A percentile compares a stretch with the other conserved stretches of the same genome.
These are phyloP conservation scores for Xanthorhoe spadicearia DNA, from an alignment of 2,888 invertebrate species.

Conservation along the genomic window DNA sequence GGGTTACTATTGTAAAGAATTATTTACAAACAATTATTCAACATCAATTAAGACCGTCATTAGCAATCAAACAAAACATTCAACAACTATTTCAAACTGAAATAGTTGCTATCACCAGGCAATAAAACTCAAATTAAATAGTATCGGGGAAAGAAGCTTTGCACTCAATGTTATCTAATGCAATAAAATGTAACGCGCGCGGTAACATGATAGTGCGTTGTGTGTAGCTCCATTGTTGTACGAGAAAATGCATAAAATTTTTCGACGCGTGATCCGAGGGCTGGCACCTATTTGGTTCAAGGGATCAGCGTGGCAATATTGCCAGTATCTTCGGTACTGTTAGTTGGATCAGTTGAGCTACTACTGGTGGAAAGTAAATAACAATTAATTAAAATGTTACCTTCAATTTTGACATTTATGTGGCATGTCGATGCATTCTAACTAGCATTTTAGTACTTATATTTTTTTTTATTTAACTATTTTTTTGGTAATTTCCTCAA, in stretches of 20 bases:
- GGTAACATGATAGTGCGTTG: conserved; percentile 68
- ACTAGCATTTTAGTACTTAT: too few relatives aligned
- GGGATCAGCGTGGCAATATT: too few relatives aligned
- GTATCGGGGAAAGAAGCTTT: conserved; percentile 49
- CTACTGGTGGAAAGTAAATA: too few relatives aligned
- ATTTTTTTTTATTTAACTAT: too few relatives aligned
- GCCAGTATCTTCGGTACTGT: not conserved
- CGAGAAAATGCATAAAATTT: conserved; percentile 30
- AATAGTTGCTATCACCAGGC: conserved; percentile 24
- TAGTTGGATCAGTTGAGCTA: too few relatives aligned
- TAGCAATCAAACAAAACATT: conserved; percentile 1
- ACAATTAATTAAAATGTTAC: too few relatives aligned
- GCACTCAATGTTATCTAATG: conserved; percentile 55
- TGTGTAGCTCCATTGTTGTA: conserved; percentile 47
- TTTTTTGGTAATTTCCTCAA: too few relatives aligned
- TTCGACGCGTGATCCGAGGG: too few relatives aligned
- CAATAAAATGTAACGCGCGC: conserved; percentile 68
- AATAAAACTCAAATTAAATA: conserved; percentile 29
- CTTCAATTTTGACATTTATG: too few relatives aligned
- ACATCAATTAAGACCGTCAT: not conserved
- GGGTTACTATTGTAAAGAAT: not conserved
- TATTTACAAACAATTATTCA: not conserved
- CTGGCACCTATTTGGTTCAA: too few relatives aligned
- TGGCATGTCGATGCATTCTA: too few relatives aligned
- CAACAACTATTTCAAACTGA: conserved; percentile 6